These are phyloP conservation scores for Spheniscus humboldti DNA, from an alignment of 2,797 vertebrate genomes.

Conservation along the genomic window DNA sequence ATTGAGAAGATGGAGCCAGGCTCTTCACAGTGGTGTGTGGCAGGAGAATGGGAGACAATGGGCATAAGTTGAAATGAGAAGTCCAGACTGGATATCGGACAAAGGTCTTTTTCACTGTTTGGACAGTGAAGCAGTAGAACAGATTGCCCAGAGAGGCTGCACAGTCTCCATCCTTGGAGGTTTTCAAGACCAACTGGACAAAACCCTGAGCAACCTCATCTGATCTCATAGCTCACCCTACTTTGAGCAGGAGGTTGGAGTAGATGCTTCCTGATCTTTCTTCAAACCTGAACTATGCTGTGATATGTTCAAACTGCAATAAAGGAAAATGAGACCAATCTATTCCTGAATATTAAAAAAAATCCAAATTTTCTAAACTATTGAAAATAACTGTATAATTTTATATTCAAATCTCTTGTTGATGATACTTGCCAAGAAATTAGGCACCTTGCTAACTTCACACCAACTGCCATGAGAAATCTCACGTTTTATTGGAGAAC, in stretches of 20 bases:
- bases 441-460: conserved; percentile 22
- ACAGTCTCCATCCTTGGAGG: not conserved
- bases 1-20: not conserved
- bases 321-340: not conserved
- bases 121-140: not conserved
- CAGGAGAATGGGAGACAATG: not conserved
- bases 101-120: not conserved
- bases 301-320: not conserved
- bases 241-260: not conserved
- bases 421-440: not conserved
- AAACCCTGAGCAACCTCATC: not conserved
- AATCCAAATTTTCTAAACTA: not conserved
- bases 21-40: not conserved
- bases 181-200: not conserved
- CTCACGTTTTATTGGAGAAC: conserved; percentile 27
- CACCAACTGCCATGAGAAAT: conserved; percentile 28
- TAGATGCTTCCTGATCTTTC: not conserved
- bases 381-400: not conserved
- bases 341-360: not conserved
- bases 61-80: not conserved
- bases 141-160: not conserved
- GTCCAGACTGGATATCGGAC: not conserved
- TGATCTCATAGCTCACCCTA: not conserved
- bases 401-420: not conserved
- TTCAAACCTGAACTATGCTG: not conserved